Evolutionary conservation across 2,797 vertebrate genomes (phyloP).

Genomic region (Melanogrammus aeglefinus): DNA sequence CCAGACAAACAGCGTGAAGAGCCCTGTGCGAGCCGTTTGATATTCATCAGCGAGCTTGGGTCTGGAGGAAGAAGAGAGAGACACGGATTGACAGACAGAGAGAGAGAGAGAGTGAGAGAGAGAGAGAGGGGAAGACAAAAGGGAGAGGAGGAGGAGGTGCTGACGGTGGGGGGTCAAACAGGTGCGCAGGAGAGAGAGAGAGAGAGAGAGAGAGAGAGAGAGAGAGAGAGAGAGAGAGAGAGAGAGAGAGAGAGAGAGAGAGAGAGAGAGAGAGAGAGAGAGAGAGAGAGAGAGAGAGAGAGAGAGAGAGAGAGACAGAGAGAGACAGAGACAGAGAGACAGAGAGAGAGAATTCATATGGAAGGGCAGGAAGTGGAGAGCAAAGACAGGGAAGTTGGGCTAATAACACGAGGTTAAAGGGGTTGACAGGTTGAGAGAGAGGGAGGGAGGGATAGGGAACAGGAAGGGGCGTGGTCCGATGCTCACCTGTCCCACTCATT

Average conservation of each 20-base stretch:
- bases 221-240: no score
- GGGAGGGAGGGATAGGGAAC: conserved; percentile 74
- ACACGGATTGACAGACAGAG: not conserved
- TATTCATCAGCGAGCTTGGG: conserved; percentile 76
- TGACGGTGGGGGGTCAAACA: conserved; percentile 33
- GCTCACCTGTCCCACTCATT: conserved; percentile 90
- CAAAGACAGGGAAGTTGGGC: conserved; percentile 6
- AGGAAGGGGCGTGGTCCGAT: conserved; percentile 56
- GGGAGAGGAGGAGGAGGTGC: conserved; percentile 14
- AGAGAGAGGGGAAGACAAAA: not conserved
- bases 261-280: conserved; percentile 46
- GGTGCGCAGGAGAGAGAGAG: conserved; percentile 48
- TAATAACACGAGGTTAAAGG: not conserved
- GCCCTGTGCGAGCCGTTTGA: conserved; percentile 80
- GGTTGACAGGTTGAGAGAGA: conserved; percentile 39
- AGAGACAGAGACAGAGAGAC: no score
- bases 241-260: no score
- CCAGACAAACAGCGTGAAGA: conserved; percentile 45
- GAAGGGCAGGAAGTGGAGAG: conserved; percentile 4
- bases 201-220: conserved; percentile 44
- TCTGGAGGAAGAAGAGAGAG: conserved; percentile 30
- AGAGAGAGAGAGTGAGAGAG: conserved; percentile 1
- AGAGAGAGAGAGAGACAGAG: no score
- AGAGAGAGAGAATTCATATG: conserved; percentile 1
- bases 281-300: conserved; percentile 27